phyloP scores from a whole-genome alignment of 2,888 invertebrate genomes.

The Ochropleura plecta region DNA sequence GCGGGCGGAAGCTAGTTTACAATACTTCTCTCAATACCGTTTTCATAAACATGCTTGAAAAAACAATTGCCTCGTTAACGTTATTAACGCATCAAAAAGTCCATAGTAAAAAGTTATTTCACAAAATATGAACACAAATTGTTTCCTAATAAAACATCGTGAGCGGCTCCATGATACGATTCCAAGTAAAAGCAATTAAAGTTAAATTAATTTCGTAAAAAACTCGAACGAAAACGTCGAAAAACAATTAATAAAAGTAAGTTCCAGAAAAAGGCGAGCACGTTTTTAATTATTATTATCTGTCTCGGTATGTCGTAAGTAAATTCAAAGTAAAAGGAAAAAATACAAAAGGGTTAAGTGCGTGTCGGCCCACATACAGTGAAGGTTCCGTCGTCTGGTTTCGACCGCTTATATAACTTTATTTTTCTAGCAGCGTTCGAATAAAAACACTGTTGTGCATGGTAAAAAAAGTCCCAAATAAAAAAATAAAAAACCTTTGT shows the following conservation, averaged over 20 bases:
- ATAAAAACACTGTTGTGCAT: no score
- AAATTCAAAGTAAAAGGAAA: slow-evolving; percentile 52
- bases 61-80: neutral
- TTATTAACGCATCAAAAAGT: neutral
- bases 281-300: slow-evolving; percentile 47
- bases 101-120: slow-evolving; percentile 4
- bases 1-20: no score
- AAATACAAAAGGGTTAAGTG: neutral
- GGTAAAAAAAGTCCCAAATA: no score
- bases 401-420: no score
- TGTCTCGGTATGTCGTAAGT: slow-evolving; percentile 44
- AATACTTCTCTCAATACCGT: neutral
- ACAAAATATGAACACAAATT: slow-evolving; percentile 12
- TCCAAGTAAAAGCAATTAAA: slow-evolving; percentile 53
- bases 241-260: slow-evolving; percentile 47
- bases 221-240: slow-evolving; percentile 37
- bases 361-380: neutral
- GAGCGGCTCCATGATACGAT: slow-evolving; percentile 22
- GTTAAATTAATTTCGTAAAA: slow-evolving; percentile 37
- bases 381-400: neutral
- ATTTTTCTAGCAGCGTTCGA: no score
- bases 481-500: no score
- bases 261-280: slow-evolving; percentile 37
- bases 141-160: slow-evolving; percentile 27
- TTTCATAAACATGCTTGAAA: neutral